Evolutionary conservation across 2,113 vertebrate species (phyloP).

Genomic region (Triplophysa siluroides): DNA sequence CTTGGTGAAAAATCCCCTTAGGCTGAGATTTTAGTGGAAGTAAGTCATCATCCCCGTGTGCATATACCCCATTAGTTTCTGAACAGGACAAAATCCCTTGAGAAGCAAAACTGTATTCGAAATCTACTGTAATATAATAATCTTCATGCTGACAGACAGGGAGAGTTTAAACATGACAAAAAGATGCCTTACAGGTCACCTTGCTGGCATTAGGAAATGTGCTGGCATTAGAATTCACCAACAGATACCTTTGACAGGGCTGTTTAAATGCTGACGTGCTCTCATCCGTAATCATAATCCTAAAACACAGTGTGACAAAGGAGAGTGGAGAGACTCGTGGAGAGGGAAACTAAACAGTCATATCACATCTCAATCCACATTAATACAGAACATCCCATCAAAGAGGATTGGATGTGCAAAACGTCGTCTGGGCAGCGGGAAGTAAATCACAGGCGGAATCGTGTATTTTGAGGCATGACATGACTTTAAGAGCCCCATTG

Average conservation of each 20-base stretch:
- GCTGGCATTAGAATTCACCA: neutral
- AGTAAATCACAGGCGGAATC: slow-evolving; percentile 9
- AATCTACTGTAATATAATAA: too few relatives aligned
- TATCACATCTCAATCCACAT: neutral
- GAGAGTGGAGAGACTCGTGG: neutral
- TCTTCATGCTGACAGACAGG: too few relatives aligned
- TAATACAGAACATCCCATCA: neutral
- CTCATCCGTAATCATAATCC: neutral
- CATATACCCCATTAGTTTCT: too few relatives aligned
- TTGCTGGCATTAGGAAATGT: slow-evolving; percentile 26
- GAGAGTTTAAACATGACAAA: slow-evolving; percentile 45
- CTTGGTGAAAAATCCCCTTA: too few relatives aligned
- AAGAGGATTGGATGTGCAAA: neutral
- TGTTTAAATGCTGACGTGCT: neutral
- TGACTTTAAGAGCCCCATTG: neutral
- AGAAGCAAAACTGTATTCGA: neutral
- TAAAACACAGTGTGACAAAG: neutral
- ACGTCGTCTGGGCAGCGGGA: neutral
- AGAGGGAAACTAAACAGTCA: neutral
- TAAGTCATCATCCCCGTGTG: too few relatives aligned
- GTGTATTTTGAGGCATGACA: neutral
- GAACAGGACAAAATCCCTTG: too few relatives aligned
- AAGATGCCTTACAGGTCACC: slow-evolving; percentile 43
- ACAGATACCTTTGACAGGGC: neutral
- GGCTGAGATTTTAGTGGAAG: too few relatives aligned